These are phyloP conservation scores for Axinella damicornis DNA, from an alignment of 37 sponge, comb jelly and placozoan genomes.

Conservation along the genomic window DNA sequence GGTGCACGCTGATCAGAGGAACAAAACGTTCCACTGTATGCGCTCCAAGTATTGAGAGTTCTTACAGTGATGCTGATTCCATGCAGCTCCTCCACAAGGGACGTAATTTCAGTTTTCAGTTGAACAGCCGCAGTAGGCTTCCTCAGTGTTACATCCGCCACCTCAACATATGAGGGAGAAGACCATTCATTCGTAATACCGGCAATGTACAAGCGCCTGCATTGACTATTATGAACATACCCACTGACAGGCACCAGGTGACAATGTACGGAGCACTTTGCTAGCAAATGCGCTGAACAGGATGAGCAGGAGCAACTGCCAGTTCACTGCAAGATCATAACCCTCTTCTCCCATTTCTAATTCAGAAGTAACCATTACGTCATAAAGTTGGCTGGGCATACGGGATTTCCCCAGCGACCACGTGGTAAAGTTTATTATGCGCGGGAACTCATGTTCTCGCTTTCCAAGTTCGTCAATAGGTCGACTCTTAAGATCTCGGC, in stretches of 20 bases:
- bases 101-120: conserved; percentile 9
- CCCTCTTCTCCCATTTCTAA: not conserved
- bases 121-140: not conserved
- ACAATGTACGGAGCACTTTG: not conserved
- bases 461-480: no score
- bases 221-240: not conserved
- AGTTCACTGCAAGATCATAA: not conserved
- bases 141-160: no score
- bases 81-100: not conserved
- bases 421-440: no score
- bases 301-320: not conserved
- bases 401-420: not conserved
- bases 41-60: no score
- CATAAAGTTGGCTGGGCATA: not conserved
- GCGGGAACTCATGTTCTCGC: no score
- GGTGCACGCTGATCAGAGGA: no score
- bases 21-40: no score
- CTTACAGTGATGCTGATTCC: conserved; percentile 10
- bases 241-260: not conserved
- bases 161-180: no score
- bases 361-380: not conserved
- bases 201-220: no score
- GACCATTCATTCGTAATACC: no score
- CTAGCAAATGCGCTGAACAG: not conserved
- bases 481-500: no score